Conservation (phyloP, 2,888 invertebrate species). For the Caenorhabditis sp. region DNA sequence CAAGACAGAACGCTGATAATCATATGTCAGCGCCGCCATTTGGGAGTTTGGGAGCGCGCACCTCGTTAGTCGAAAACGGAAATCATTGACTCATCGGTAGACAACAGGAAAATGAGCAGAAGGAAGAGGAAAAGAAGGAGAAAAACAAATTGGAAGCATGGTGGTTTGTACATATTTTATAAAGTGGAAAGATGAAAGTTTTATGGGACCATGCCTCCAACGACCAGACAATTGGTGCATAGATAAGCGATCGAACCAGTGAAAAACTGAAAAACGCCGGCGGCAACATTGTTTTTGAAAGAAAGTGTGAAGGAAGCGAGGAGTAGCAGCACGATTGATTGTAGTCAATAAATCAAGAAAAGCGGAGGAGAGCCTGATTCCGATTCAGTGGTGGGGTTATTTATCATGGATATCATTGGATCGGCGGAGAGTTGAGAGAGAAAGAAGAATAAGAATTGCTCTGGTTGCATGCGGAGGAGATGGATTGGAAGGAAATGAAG, state of each 20-base stretch:
- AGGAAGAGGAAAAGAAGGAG: too few relatives aligned
- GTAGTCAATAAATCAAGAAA: conserved; percentile 54
- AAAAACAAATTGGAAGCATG: not conserved
- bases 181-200: conserved; percentile 40
- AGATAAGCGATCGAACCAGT: conserved; percentile 37
- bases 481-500: not conserved
- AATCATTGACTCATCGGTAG: conserved; percentile 13
- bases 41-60: not conserved
- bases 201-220: conserved; percentile 12
- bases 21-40: not conserved
- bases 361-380: conserved; percentile 2
- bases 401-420: conserved; percentile 44
- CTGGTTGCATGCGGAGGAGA: not conserved
- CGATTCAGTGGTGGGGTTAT: conserved; percentile 41
- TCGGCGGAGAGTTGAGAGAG: conserved; percentile 2
- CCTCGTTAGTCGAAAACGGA: not conserved
- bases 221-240: conserved; percentile 49
- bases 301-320: conserved; percentile 27
- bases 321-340: conserved; percentile 48
- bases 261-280: conserved; percentile 19
- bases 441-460: not conserved
- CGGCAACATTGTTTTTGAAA: conserved; percentile 40
- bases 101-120: not conserved
- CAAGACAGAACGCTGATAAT: not conserved
- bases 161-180: conserved; percentile 49